Evolutionary conservation across 2,113 vertebrate genomes (phyloP).

Genomic region (Herpailurus yagouaroundi): DNA sequence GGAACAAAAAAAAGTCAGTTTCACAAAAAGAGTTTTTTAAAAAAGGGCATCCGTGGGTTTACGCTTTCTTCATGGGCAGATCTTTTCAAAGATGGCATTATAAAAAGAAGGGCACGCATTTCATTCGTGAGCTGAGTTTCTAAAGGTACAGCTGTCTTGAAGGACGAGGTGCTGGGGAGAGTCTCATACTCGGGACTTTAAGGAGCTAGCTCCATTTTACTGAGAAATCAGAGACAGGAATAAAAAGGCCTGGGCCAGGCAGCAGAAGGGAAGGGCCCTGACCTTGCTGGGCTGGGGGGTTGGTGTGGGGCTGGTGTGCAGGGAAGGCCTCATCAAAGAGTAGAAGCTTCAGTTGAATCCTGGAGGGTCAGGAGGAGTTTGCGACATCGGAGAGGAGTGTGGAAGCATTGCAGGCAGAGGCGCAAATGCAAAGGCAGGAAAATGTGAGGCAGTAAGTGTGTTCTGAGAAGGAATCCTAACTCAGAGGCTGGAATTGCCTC

Average conservation of each 20-base stretch:
- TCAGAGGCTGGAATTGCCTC: background rate
- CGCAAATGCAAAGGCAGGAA: too few relatives aligned
- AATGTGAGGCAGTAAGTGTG: background rate
- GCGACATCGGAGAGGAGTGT: background rate
- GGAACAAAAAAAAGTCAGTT: background rate
- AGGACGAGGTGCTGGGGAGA: background rate
- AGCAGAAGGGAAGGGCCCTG: background rate
- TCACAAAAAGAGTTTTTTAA: constrained; percentile 27
- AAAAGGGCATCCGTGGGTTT: background rate
- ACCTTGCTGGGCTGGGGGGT: background rate
- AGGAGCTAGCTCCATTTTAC: background rate
- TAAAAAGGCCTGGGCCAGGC: accelerated
- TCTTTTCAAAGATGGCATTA: background rate
- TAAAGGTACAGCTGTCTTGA: background rate
- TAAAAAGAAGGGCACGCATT: background rate
- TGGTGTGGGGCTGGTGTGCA: background rate
- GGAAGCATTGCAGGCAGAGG: background rate
- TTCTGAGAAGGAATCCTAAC: background rate
- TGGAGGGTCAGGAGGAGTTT: background rate
- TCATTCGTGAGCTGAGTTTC: background rate
- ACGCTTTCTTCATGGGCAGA: background rate
- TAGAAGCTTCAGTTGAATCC: background rate
- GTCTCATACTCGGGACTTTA: background rate
- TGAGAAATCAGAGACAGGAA: background rate
- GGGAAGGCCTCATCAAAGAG: background rate